Evolutionary conservation across 2,113 vertebrate genomes (phyloP).

Genomic region (Scolopax mira): DNA sequence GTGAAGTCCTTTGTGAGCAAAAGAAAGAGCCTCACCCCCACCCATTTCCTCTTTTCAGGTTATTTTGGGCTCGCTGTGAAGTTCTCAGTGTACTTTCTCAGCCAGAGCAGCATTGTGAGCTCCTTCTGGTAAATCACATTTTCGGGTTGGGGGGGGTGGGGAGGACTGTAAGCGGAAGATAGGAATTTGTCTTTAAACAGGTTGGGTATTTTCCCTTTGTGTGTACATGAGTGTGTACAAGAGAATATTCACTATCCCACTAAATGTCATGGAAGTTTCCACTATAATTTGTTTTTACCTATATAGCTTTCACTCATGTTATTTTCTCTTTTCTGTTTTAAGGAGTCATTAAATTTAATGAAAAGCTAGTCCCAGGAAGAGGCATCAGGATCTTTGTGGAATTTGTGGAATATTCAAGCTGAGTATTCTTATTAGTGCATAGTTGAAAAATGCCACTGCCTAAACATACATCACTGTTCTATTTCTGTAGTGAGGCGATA

Average conservation of each 20-base stretch:
- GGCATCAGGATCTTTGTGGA: neutral
- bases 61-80: conserved; percentile 62
- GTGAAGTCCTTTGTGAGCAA: conserved; percentile 68
- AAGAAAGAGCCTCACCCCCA: conserved; percentile 70
- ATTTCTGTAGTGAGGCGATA: conserved; percentile 15
- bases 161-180: neutral
- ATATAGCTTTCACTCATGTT: neutral
- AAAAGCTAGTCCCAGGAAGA: neutral
- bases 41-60: conserved; percentile 69
- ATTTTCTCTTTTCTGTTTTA: neutral
- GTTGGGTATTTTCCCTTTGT: neutral
- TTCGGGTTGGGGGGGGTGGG: neutral
- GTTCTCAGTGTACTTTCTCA: conserved; percentile 68
- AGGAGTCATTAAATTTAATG: neutral
- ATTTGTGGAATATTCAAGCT: conserved; percentile 17
- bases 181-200: conserved; percentile 26
- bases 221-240: neutral
- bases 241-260: neutral
- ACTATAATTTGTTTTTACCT: neutral
- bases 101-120: conserved; percentile 46
- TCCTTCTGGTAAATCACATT: conserved; percentile 68
- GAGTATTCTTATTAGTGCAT: conserved; percentile 22
- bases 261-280: neutral
- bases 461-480: neutral
- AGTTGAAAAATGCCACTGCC: conserved; percentile 24